Evolutionary conservation across 1,140 invertebrate species (phyloP).

Genomic region (Caligus rogercresseyi): DNA sequence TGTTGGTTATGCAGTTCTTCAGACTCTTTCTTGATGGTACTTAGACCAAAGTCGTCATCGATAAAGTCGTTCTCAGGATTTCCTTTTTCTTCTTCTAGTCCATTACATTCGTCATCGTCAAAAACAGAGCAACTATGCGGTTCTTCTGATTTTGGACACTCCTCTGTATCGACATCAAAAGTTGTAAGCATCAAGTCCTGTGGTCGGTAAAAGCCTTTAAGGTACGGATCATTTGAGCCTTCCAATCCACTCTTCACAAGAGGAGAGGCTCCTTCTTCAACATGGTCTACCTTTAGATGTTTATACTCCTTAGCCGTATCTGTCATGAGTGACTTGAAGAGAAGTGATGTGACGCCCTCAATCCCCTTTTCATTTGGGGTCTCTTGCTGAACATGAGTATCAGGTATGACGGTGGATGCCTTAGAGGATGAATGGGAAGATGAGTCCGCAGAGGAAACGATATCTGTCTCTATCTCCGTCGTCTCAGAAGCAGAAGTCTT

Average conservation of each 20-base stretch:
- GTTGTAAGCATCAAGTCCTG: neutral
- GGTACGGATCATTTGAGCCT: too few species aligned
- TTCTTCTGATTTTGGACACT: neutral
- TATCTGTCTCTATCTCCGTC: neutral
- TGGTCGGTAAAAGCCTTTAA: too few species aligned
- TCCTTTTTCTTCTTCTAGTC: neutral
- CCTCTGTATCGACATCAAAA: neutral
- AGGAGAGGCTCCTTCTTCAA: too few species aligned
- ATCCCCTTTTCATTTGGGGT: neutral
- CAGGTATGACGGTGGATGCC: neutral
- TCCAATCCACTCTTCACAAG: too few species aligned
- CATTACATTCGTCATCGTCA: neutral
- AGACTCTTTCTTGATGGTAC: neutral
- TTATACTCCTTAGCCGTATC: neutral
- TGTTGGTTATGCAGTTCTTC: neutral
- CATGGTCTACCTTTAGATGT: neutral
- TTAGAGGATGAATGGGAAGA: neutral
- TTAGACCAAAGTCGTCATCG: neutral
- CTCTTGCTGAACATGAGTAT: neutral
- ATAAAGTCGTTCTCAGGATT: neutral
- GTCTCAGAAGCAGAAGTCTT: neutral
- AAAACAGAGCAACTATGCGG: neutral
- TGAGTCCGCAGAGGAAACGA: neutral
- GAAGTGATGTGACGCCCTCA: neutral
- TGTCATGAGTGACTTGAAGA: neutral